Percentiles rank a stretch among this genome's conserved stretches.
Evolutionary conservation across 1,140 invertebrate species (phyloP).

Genomic region (Harlomillsia oculata): DNA sequence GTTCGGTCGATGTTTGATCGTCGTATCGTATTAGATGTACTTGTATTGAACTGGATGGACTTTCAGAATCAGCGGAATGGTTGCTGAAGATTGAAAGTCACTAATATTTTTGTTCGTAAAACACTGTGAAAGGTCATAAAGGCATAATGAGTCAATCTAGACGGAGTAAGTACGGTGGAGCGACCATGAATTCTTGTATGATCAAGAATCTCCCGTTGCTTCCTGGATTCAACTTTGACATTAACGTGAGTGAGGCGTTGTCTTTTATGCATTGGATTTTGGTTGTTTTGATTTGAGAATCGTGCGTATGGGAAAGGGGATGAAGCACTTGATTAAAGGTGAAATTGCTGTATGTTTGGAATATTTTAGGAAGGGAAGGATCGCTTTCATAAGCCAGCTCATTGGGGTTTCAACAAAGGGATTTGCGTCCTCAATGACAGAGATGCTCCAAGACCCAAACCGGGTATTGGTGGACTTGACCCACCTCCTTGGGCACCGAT

Average conservation of each 20-base stretch:
- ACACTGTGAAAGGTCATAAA: too few species aligned
- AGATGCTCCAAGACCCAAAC: constrained; percentile 33
- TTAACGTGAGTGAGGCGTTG: constrained; percentile 25
- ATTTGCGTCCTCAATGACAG: constrained; percentile 23
- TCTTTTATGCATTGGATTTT: neutral
- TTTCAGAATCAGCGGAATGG: too few species aligned
- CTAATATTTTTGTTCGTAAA: too few species aligned
- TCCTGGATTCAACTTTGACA: constrained; percentile 30
- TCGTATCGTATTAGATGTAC: too few species aligned
- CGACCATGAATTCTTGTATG: constrained; percentile 21
- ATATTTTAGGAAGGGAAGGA: constrained; percentile 27
- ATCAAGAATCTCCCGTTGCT: constrained; percentile 29
- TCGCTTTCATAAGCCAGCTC: constrained; percentile 25
- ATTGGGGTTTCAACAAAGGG: constrained; percentile 21
- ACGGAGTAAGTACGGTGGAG: too few species aligned
- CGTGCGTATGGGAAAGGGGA: neutral
- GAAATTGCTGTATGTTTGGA: neutral
- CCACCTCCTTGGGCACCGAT: constrained; percentile 34
- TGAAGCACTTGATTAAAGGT: neutral
- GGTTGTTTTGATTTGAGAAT: neutral
- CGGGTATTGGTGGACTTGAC: constrained; percentile 40
- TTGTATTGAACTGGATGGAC: too few species aligned
- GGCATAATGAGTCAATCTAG: too few species aligned
- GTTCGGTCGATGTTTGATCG: too few species aligned
- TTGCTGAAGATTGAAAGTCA: too few species aligned